Evolutionary conservation across 2,888 invertebrate species (phyloP), one percentile per base, ranked within the genome.

Genomic region (Lasius platythorax): DNA sequence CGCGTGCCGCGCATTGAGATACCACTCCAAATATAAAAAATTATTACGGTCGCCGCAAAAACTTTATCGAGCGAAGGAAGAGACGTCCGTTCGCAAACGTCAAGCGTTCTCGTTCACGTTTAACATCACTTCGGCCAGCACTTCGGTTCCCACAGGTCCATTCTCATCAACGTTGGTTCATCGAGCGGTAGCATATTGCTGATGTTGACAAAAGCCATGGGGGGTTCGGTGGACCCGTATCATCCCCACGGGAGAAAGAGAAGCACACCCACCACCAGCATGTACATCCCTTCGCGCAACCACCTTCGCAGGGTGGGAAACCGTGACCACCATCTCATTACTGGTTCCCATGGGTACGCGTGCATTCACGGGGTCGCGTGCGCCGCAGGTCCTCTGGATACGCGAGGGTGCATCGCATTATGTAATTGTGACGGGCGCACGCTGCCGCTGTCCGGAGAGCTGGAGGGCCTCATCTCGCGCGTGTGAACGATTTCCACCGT

Each of bases 311-410:
- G 86, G 91, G 93, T 94, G 94, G 94, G 94, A 94, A 94, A 93
- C 92, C 93, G 91, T 94, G 94, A 94, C 94, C 95, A 93, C 94
- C 94, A 94, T 95, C 94, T 94, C 94, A 95, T 95, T 95, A 94
- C 93, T 91, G 91, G 94, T 95, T 95, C 95, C 95, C 94, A 94
- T 94, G 94, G 93, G 94, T 91, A 89, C 91, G 89, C 88, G 88
- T 91, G 88, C 86, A 86, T 86, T 86, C 88, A 87, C 88, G 88
- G 88, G 87, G 91, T 88, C 88, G 89, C 90, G 89, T 91, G 91
- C 88, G 84, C 89, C 85, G 86, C 92, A 92, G 92, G 92, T 92
- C 88, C 87, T 86, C 85, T 61, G 12, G 85, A 87, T 84, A 66
- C 88, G 87, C 88, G 87, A 89, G 94, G 94, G 93, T 94, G 94